Evolutionary conservation across 2,888 invertebrate species (phyloP), one percentile per base, ranked within the genome.

Genomic region (Corbicula japonica): DNA sequence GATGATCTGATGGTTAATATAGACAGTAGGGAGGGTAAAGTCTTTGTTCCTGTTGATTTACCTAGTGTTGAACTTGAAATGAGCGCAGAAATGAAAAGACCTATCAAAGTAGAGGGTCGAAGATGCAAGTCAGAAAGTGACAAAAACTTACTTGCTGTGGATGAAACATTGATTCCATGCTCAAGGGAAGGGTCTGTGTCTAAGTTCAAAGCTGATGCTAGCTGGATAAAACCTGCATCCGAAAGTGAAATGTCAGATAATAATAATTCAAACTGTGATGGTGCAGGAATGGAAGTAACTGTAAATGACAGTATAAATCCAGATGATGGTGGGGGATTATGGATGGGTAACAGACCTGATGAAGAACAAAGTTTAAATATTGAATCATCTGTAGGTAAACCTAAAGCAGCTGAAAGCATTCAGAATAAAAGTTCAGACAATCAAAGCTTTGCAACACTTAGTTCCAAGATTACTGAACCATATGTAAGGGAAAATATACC

Each of bases 401-500:
- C n/a, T n/a, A n/a, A n/a, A n/a, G n/a, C n/a, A n/a, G n/a, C n/a
- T n/a, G n/a, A n/a, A n/a, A n/a, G n/a, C n/a, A n/a, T n/a, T n/a
- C n/a, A n/a, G n/a, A n/a, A n/a, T n/a, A n/a, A n/a, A n/a, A n/a
- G n/a, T n/a, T n/a, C n/a, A n/a, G n/a, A n/a, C n/a, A n/a, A n/a
- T n/a, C n/a, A n/a, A n/a, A n/a, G n/a, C n/a, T n/a, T n/a, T n/a
- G n/a, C n/a, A n/a, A n/a, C n/a, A n/a, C n/a, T n/a, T n/a, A n/a
- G n/a, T n/a, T n/a, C n/a, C n/a, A n/a, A n/a, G n/a, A 52, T 18
- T 66, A 12, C 41, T 54, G 66, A 66, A 23, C 89, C 88, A 68
- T 95, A 95, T 86, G 94, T 95, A 82, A 95, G 94, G 83, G 95
- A 95, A 87, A 95, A 95, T 77, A 95, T 95, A 86, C 95, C 96